phyloP scores from a whole-genome alignment of 2,888 invertebrate species.

The Heliconius hortense region DNA sequence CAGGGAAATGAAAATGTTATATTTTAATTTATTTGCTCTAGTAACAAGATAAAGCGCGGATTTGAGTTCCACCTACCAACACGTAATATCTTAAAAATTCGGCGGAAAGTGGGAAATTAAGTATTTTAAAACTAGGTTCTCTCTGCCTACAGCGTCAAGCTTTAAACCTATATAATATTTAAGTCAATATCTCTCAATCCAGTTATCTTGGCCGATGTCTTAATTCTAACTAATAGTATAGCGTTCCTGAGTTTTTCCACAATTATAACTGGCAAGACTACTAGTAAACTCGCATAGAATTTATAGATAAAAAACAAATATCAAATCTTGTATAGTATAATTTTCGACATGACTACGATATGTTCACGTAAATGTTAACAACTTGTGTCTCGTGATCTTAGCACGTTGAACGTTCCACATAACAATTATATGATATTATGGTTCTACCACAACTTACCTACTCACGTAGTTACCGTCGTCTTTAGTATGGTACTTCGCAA shows the following conservation, averaged over 20 bases:
- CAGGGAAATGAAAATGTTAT: too few relatives aligned
- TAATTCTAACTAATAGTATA: neutral
- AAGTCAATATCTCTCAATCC: too few relatives aligned
- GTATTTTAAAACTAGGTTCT: too few relatives aligned
- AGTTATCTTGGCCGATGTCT: too few relatives aligned
- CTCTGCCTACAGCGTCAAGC: too few relatives aligned
- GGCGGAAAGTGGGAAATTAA: too few relatives aligned
- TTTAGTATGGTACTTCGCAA: conserved; percentile 3
- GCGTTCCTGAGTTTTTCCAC: neutral
- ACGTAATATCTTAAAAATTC: too few relatives aligned
- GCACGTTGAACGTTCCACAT: conserved; percentile 1
- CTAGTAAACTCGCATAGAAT: too few relatives aligned
- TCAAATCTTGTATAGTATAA: neutral
- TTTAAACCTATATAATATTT: too few relatives aligned
- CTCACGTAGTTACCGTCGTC: conserved; percentile 6
- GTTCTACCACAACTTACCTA: conserved; percentile 2
- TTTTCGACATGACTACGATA: neutral
- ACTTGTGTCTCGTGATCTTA: neutral
- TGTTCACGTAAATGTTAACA: neutral
- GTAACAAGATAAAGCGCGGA: too few relatives aligned
- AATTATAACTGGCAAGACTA: neutral
- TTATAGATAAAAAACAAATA: neutral
- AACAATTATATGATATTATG: conserved; percentile 5
- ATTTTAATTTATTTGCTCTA: too few relatives aligned
- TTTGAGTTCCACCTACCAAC: too few relatives aligned